phyloP scores from a whole-genome alignment of 1,140 invertebrate species.

The Araneus ventricosus region DNA sequence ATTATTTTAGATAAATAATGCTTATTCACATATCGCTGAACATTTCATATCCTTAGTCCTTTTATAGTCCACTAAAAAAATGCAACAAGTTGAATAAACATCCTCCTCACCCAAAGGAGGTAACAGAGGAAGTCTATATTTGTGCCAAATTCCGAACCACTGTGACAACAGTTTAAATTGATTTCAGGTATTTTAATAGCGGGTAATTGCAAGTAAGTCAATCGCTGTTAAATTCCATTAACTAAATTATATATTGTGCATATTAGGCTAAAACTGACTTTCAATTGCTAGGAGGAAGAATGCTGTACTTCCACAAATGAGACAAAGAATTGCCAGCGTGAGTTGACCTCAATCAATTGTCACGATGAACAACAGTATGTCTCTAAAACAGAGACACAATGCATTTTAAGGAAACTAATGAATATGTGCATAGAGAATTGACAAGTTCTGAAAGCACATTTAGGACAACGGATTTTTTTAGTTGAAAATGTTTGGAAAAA shows the following conservation, averaged over 20 bases:
- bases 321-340: neutral
- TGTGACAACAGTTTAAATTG: neutral
- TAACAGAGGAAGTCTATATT: no score
- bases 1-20: no score
- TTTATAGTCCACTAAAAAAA: no score
- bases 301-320: neutral
- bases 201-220: neutral
- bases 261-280: neutral
- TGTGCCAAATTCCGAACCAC: no score
- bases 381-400: neutral
- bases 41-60: no score
- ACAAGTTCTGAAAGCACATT: neutral
- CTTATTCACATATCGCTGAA: no score
- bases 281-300: neutral
- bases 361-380: neutral
- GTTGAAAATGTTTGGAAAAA: neutral
- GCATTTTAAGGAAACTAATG: neutral
- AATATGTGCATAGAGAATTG: neutral
- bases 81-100: no score
- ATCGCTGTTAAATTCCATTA: neutral
- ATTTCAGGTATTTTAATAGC: neutral
- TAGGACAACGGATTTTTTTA: neutral
- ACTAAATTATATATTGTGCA: neutral
- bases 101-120: no score
- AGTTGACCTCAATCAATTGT: neutral